Conservation (phyloP, 1,140 invertebrate genomes). For the Periplaneta americana region DNA sequence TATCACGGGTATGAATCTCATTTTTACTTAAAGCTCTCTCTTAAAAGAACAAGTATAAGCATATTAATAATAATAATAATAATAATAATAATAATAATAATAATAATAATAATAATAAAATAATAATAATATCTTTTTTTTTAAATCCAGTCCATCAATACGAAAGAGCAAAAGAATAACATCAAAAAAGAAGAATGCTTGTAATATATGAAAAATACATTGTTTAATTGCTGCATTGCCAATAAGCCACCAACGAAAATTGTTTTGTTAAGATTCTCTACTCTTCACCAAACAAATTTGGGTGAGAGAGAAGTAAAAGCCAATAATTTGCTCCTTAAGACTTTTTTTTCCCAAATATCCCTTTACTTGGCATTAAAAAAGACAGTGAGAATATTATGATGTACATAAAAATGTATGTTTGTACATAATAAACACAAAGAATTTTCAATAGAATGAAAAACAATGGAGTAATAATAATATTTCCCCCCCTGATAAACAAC, state of each 20-base stretch:
- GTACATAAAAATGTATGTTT: slow-evolving; percentile 38
- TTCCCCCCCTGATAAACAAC: background rate
- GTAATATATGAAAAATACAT: slow-evolving; percentile 2
- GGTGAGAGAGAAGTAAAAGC: background rate
- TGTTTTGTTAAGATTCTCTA: background rate
- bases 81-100: too few species aligned
- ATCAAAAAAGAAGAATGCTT: background rate
- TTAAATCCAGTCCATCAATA: slow-evolving; percentile 6
- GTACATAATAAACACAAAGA: slow-evolving; percentile 35
- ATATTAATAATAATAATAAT: too few species aligned
- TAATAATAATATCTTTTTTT: background rate
- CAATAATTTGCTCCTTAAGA: background rate
- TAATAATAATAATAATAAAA: too few species aligned
- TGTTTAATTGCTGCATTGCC: slow-evolving; percentile 11
- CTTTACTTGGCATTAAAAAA: slow-evolving; percentile 7
- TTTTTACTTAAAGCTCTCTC: background rate
- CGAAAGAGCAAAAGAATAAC: slow-evolving; percentile 3
- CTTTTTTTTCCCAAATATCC: background rate
- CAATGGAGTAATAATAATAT: background rate
- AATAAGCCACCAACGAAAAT: slow-evolving; percentile 8
- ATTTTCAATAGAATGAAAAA: slow-evolving; percentile 21
- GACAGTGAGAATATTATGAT: slow-evolving; percentile 20
- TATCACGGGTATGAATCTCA: slow-evolving; percentile 19
- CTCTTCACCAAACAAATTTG: background rate
- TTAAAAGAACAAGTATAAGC: background rate